Conservation (phyloP, 2,888 invertebrate genomes). For the Odontocolon sp. region DNA sequence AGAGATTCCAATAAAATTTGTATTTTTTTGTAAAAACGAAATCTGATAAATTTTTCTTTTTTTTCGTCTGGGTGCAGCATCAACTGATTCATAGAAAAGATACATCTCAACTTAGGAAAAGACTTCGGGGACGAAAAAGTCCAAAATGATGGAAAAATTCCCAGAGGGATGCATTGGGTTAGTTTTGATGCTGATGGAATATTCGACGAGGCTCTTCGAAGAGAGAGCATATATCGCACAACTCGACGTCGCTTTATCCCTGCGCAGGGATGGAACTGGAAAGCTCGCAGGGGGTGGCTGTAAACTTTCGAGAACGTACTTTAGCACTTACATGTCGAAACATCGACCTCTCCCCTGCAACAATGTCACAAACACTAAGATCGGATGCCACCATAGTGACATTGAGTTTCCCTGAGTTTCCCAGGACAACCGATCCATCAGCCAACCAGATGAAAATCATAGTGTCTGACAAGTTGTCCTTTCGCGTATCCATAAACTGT, state of each 20-base stretch:
- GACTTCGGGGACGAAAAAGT: neutral
- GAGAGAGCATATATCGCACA: too few relatives aligned
- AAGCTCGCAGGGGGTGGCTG: neutral
- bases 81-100: neutral
- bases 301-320: conserved; percentile 26
- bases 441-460: conserved; percentile 17
- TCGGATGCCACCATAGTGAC: neutral
- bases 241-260: neutral
- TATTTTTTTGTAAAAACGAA: too few relatives aligned
- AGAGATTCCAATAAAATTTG: too few relatives aligned
- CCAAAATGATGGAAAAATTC: neutral
- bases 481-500: neutral
- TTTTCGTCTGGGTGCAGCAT: too few relatives aligned
- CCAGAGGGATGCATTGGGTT: neutral
- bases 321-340: conserved; percentile 22
- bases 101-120: neutral
- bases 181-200: conserved; percentile 21
- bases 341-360: neutral
- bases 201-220: conserved; percentile 1
- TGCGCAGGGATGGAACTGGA: neutral
- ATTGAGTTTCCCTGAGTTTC: neutral
- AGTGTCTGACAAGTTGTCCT: conserved; percentile 37
- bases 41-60: too few relatives aligned
- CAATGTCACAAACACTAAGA: neutral
- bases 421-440: neutral